These are phyloP conservation scores for Premnoplex brunnescens DNA, from an alignment of 2,797 vertebrate species.

Conservation along the genomic window DNA sequence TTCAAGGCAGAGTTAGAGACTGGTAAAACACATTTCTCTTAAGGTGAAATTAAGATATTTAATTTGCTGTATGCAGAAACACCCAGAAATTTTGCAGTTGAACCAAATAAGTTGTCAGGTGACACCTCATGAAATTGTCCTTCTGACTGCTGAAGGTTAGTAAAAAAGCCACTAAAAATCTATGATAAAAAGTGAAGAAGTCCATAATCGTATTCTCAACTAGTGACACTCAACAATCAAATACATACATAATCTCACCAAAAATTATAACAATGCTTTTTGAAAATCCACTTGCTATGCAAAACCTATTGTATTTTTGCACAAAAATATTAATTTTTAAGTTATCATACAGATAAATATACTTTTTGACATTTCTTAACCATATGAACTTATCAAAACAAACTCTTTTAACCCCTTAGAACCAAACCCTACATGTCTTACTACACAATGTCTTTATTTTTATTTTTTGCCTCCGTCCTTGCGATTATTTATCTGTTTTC, in stretches of 20 bases:
- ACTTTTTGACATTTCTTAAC: neutral
- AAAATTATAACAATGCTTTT: neutral
- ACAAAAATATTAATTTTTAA: neutral
- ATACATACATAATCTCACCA: neutral
- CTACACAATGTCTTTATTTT: neutral
- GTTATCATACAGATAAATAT: neutral
- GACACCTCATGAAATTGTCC: neutral
- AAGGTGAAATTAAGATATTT: neutral
- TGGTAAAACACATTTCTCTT: neutral
- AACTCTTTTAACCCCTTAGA: neutral
- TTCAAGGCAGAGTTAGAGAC: neutral
- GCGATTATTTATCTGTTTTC: neutral
- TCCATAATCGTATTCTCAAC: neutral
- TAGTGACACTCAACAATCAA: neutral
- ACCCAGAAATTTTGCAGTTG: neutral
- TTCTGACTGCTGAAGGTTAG: neutral
- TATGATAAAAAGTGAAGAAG: neutral
- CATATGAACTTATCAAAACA: neutral
- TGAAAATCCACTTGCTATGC: neutral
- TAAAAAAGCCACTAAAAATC: neutral
- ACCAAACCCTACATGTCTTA: rapidly evolving
- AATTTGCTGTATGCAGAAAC: neutral
- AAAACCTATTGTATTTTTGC: neutral
- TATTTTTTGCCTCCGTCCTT: neutral
- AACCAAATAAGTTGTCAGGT: neutral